Conservation (phyloP, 2,888 invertebrate species). For the Azorinus chamasolen region DNA sequence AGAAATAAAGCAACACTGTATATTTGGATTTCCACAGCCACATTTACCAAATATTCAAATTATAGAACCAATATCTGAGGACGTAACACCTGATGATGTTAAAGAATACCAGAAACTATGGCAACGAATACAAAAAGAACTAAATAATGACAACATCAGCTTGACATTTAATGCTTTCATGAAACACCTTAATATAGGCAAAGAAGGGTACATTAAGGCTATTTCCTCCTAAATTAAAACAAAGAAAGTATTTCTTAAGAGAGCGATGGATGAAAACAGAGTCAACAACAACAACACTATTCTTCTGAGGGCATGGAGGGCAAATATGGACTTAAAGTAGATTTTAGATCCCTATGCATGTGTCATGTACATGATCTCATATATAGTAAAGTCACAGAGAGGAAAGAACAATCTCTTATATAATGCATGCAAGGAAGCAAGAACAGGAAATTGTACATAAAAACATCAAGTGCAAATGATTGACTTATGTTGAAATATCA, state of each 20-base stretch:
- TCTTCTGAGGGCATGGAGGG: slow-evolving; percentile 47
- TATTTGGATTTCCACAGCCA: slow-evolving; percentile 52
- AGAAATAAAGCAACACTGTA: slow-evolving; percentile 24
- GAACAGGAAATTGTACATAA: slow-evolving; percentile 27
- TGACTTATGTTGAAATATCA: slow-evolving; percentile 67
- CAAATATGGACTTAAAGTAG: slow-evolving; percentile 65
- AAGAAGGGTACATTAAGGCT: slow-evolving; percentile 42
- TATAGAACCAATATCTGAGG: slow-evolving; percentile 28
- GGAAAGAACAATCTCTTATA: slow-evolving; percentile 56
- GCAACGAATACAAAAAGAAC: not conserved
- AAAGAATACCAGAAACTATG: slow-evolving; percentile 1
- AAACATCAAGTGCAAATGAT: slow-evolving; percentile 24
- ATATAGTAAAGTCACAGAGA: slow-evolving; percentile 55
- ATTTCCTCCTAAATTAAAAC: slow-evolving; percentile 29
- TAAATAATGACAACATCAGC: slow-evolving; percentile 10
- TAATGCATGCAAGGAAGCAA: slow-evolving; percentile 49
- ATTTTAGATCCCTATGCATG: slow-evolving; percentile 61
- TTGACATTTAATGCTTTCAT: slow-evolving; percentile 26
- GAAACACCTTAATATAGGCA: slow-evolving; percentile 26
- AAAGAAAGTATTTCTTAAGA: slow-evolving; percentile 53
- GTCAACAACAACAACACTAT: slow-evolving; percentile 59
- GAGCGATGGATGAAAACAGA: slow-evolving; percentile 35
- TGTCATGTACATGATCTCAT: slow-evolving; percentile 59
- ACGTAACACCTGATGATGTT: slow-evolving; percentile 1
- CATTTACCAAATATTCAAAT: slow-evolving; percentile 26